Evolutionary conservation across 1,140 invertebrate genomes (phyloP), one percentile per base, ranked within the genome.

Genomic region (Drosophila nikananu): DNA sequence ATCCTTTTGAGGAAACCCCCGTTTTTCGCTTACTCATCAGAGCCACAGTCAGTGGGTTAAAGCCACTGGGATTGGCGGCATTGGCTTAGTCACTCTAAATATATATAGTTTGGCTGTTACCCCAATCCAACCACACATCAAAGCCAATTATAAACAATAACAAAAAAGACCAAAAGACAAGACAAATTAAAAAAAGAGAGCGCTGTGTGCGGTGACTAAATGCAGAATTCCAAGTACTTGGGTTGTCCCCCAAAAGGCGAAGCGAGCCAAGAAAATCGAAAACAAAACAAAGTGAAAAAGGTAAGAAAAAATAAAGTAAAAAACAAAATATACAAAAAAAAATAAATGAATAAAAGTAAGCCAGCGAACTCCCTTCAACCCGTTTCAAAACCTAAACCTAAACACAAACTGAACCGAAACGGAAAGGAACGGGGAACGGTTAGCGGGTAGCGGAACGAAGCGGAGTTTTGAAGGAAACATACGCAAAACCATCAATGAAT

Each of bases 401-500:
- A 62, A 19, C 30, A 32, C 35, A 57, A 39, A n/a, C 30, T 54
- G 52, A 51, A 51, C 25, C 46, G 1, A 32, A 61, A 13, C 27
- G 19, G 12, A 52, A 51, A 51, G 27, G 30, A 49, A 49, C 23
- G 44, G 6, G 17, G 9, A 51, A 46, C 19, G 42, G 42, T 10
- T 10, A 44, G 19, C 39, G 39, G 39, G 21, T 12, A 46, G 19
- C 19, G 19, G 19, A 44, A 12, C 25, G 49, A 12, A 52, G 27
- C 7, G 54, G 54, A 57, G 54, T 57, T 57, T 57, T 57, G 54
- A 57, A 39, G 54, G 54, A 52, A 54, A 62, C 61, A 23, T 19
- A 70, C 59, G 82, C 74, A 84, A 84, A 65, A 32, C 59, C 51
- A 77, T 59, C 77, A 78, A 81, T 78, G 67, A 86, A 84, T 84